These are phyloP conservation scores for Steinernema feltiae DNA, from an alignment of 1,140 invertebrate species.

Conservation along the genomic window DNA sequence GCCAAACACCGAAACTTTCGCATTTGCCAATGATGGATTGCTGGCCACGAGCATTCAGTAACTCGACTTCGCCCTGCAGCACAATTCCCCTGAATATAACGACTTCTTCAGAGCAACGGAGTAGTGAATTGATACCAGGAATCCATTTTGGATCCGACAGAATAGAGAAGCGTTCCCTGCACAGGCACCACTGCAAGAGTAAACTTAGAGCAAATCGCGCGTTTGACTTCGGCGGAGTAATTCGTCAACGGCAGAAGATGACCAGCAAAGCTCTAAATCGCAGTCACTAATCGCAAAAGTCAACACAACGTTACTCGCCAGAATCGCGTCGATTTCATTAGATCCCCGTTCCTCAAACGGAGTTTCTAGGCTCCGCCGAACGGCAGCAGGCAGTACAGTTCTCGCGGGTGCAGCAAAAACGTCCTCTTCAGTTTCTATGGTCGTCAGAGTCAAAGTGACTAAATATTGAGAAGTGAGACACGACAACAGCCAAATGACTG, in stretches of 20 bases:
- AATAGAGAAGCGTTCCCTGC: neutral
- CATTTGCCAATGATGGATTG: slow-evolving; percentile 61
- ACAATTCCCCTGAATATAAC: neutral
- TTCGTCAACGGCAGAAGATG: neutral
- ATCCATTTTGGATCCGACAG: neutral
- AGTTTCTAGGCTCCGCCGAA: neutral
- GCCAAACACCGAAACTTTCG: slow-evolving; percentile 89
- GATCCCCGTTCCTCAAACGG: neutral
- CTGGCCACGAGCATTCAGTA: neutral
- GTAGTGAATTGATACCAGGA: neutral
- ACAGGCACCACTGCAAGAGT: neutral
- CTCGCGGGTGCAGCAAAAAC: neutral
- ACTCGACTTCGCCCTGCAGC: neutral
- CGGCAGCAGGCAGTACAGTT: neutral
- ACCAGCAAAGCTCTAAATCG: neutral
- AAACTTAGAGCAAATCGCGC: neutral
- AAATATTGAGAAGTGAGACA: no score
- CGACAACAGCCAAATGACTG: neutral
- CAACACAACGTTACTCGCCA: neutral
- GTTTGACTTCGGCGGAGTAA: neutral
- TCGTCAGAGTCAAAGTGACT: neutral
- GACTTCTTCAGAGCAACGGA: neutral
- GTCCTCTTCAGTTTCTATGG: neutral
- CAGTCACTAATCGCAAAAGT: neutral
- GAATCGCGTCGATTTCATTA: neutral